Evolutionary conservation across 2,888 invertebrate species (phyloP).

Genomic region (Plebejus melissa): DNA sequence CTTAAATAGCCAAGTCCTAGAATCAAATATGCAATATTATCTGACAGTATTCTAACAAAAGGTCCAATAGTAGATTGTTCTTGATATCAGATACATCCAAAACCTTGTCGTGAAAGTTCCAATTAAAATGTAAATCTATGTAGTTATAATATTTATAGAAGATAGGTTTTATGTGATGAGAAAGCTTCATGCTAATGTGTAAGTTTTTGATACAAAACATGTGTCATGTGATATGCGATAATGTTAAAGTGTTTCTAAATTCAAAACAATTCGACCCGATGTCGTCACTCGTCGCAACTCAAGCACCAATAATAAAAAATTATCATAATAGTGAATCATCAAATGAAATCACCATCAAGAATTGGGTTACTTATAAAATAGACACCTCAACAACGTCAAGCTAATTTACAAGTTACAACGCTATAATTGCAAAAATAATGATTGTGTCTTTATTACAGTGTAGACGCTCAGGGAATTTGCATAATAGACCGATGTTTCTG

Average conservation of each 20-base stretch:
- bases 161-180: neutral
- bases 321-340: slow-evolving; percentile 19
- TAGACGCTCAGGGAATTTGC: neutral
- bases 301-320: neutral
- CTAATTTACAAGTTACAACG: slow-evolving; percentile 27
- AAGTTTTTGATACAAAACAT: neutral
- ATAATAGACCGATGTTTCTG: neutral
- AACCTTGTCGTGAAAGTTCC: neutral
- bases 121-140: neutral
- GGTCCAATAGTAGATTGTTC: too few species aligned
- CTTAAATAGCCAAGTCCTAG: too few species aligned
- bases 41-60: too few species aligned
- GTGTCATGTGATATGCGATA: neutral
- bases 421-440: slow-evolving; percentile 34
- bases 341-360: slow-evolving; percentile 23
- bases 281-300: neutral
- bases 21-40: too few species aligned
- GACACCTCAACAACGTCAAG: slow-evolving; percentile 7
- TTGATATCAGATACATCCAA: too few species aligned
- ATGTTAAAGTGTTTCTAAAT: neutral
- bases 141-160: neutral
- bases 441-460: slow-evolving; percentile 32
- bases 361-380: slow-evolving; percentile 17
- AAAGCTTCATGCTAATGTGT: neutral
- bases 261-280: neutral